Evolutionary conservation across 37 sponge, comb jelly and placozoan genomes (phyloP).

Genomic region (Chondrosia reniformis): DNA sequence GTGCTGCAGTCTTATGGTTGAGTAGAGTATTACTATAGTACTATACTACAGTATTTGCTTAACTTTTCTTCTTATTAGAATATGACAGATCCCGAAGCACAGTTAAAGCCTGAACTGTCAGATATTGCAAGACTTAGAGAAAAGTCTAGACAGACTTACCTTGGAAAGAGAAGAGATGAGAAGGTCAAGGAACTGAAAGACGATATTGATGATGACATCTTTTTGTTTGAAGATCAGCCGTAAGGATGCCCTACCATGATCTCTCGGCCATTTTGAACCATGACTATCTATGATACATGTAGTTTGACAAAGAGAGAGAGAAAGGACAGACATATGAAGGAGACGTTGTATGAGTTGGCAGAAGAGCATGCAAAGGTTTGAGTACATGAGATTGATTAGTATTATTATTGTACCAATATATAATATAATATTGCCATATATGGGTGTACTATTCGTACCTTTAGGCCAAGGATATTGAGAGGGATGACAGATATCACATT

Average conservation of each 20-base stretch:
- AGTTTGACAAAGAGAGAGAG: constrained; percentile 64
- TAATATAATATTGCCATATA: background rate
- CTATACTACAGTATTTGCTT: background rate
- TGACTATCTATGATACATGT: too few species aligned
- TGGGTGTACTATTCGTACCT: background rate
- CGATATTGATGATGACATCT: constrained; percentile 92
- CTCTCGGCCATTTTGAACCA: background rate
- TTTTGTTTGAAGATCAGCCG: constrained; percentile 63
- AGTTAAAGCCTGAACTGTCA: too few species aligned
- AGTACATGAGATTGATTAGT: background rate
- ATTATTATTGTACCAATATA: background rate
- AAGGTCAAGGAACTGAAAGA: constrained; percentile 88
- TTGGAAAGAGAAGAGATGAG: constrained; percentile 73
- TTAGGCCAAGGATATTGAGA: constrained; percentile 85
- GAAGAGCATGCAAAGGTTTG: constrained; percentile 70
- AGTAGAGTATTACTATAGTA: too few species aligned
- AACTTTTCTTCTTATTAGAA: background rate
- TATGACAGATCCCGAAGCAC: too few species aligned
- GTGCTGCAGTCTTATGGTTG: too few species aligned
- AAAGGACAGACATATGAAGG: constrained; percentile 39
- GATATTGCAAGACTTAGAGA: constrained; percentile 88
- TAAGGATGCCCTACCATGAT: constrained; percentile 18
- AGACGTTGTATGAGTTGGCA: constrained; percentile 57
- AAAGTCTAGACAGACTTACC: constrained; percentile 75
- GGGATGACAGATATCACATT: constrained; percentile 77